These are phyloP conservation scores for Ligdia adustata DNA, from an alignment of 2,888 invertebrate genomes.

Conservation along the genomic window DNA sequence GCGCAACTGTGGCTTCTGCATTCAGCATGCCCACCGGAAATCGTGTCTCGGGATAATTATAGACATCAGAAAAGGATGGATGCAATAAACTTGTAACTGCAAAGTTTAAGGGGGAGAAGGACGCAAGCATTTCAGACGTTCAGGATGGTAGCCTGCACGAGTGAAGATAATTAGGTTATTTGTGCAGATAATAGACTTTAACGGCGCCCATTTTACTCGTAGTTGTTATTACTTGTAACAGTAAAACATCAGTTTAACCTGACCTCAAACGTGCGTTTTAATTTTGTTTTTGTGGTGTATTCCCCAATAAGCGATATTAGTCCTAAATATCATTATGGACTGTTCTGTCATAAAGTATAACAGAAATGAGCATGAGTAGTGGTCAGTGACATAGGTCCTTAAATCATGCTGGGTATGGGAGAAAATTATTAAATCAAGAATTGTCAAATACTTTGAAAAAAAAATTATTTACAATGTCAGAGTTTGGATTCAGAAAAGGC, in stretches of 20 bases:
- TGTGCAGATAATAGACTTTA: constrained; percentile 30
- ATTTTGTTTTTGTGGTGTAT: no score
- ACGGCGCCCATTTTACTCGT: constrained; percentile 34
- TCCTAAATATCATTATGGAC: no score
- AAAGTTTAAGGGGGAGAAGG: constrained; percentile 44
- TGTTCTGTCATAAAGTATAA: no score
- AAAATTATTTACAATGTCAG: no score
- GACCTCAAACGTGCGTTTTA: constrained; percentile 3
- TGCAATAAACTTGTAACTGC: constrained; percentile 44
- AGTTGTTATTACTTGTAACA: constrained; percentile 35
- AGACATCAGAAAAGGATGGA: constrained; percentile 63
- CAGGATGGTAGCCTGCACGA: constrained; percentile 41
- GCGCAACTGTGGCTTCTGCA: constrained; percentile 50
- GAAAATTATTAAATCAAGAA: no score
- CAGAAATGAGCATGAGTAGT: no score
- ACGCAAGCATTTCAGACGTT: constrained; percentile 43
- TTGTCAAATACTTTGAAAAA: no score
- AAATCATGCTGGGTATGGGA: no score
- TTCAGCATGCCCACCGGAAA: constrained; percentile 71
- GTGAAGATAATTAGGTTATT: constrained; percentile 55
- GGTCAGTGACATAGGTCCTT: no score
- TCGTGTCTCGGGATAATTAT: constrained; percentile 73
- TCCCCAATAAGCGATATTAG: no score
- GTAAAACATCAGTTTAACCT: constrained; percentile 3
- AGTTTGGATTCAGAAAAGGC: no score